Base-by-base conservation (phyloP, 2,797 vertebrate genomes). In the Thunnus albacares region DNA sequence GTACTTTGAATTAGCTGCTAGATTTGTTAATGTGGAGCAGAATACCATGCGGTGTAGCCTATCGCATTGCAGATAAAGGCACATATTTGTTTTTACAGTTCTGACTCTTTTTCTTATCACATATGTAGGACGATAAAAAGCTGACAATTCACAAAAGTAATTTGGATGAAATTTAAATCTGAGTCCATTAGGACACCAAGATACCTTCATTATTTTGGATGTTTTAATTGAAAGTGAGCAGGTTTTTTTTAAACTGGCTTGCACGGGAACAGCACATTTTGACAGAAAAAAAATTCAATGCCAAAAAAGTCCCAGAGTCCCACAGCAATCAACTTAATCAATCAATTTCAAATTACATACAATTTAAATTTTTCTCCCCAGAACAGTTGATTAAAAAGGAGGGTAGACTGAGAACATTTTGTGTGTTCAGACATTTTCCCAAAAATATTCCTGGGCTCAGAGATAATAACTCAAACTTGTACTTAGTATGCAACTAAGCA, bases 401-500 rank as follows among this genome's bases (percentile, higher is more conserved):
- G n/a, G 11, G 18, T 13, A 13, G 7, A 51, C 30, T 64, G 28
- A 8, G 28, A 30, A 22, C 28, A 49, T 64, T 30, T 11, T 10
- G 7, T 18, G 24, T 1, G 4, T 11, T 15, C 14, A 47, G 20
- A 38, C 22, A 60, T 38, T 38, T 22, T n/a, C 20, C 58, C 18
- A 41, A 18, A 60, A 45, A 10, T 47, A 15, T 45, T 43, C 3
- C 41, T 63, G 60, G 35, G 12, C 41, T 26, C 15, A 18, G 13
- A 43, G n/a, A 24, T 62, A 61, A 24, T 9, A 62, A 24, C 45
- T 45, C 15, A 55, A 41, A 75, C 28, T 12, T 41, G 17, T 41
- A 41, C 45, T 51, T 17, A 51, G 47, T 60, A 11, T 72, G n/a
- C 11, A 66, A 56, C 22, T 26, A 33, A 45, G 43, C 51, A 67